Evolutionary conservation across 30 jellyfish, hydroid and myxozoan species (phyloP), one percentile per base, ranked within the genome.

Genomic region (Turritopsis rubra): DNA sequence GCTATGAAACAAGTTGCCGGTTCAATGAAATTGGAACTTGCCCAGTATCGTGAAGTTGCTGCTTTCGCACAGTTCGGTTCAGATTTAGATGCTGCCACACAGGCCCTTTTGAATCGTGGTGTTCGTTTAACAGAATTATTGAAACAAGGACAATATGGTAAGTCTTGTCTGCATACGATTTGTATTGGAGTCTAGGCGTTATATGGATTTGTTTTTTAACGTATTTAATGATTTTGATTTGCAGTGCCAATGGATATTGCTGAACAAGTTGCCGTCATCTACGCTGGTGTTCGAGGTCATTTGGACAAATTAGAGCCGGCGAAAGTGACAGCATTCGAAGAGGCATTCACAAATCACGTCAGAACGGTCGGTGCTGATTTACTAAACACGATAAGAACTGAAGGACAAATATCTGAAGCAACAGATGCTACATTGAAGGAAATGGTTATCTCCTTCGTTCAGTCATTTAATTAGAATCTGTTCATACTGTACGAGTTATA

Each of bases 1-100:
- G 96, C 99, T 16, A 95, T 95, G 99, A 95, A 95, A 85, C 99
- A 95, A 95, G 99, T 95, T 79, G 99, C 99, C 25, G 99, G 99
- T 28, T 89, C 97, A n/a, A 95, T 95, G 99, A 95, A 95, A 80
- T 89, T 95, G 78, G 99, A 95, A 85, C 95, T 95, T 79, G 99
- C 99, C 79, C 99, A 95, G 75, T 95, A 95, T 54, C 96, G 99
- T 84, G 99, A 95, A 85, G 97, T 95, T 5, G 99, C 99, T 65
- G 99, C 99, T 26, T 95, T 95, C 82, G 99, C 99, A 29, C 99
- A 95, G 72, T 95, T 95, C 81, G 99, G 99, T 13, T 95, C 97
- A 29, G 99, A 95, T 90, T 72, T 95, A 54, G 99, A 95, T 85
- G 99, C 99, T 31, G 97, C 99, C 25, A 95, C 99, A 27, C 99